Evolutionary conservation across 2,113 vertebrate species (phyloP), one percentile per base, ranked within the genome.

Genomic region (Typhlomys cinereus): DNA sequence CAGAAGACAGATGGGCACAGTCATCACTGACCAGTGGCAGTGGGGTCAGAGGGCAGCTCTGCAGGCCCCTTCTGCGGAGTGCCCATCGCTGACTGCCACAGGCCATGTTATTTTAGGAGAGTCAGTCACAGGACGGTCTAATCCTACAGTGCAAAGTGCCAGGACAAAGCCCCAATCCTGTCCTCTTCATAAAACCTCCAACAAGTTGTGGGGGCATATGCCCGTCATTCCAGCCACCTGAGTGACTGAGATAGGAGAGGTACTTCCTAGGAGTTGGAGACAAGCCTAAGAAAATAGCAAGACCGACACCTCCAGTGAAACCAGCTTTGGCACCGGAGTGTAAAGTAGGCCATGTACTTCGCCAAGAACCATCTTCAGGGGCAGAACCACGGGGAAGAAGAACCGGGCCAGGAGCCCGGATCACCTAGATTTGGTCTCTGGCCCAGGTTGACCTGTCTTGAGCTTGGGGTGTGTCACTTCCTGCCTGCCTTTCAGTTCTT

Each of bases 391-490:
- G 11, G 0, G 13, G 21, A 50, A 66, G 88, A 86, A 54, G n/a
- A 6, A 17, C 13, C 2, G n/a, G 29, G 11, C 36, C 13, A 54
- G 29, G 78, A 52, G 31, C 61, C 34, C n/a, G 20, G 73, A 84
- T 34, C n/a, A 25, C 52, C 2, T 4, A 31, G 29, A 31, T 39
- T n/a, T 12, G 34, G n/a, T 20, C 44, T 66, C 15, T 57, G 89
- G 41, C 50, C 50, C 52, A 6, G 21, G 48, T 7, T 4, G 36
- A n/a, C 36, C 57, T 2, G 20, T 12, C 0, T 0, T 18, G 62
- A 31, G 4, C 74, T 50, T 14, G 7, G 25, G 50, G 11, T 39
- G 18, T 52, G 61, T 78, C 62, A 21, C 76, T 41, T 31, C n/a
- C 39, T 3, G 11, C 52, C 14, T 39, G 27, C 23, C 15, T 36